Conservation (phyloP, 2,888 invertebrate genomes). For the Drosophila eohydei region DNA sequence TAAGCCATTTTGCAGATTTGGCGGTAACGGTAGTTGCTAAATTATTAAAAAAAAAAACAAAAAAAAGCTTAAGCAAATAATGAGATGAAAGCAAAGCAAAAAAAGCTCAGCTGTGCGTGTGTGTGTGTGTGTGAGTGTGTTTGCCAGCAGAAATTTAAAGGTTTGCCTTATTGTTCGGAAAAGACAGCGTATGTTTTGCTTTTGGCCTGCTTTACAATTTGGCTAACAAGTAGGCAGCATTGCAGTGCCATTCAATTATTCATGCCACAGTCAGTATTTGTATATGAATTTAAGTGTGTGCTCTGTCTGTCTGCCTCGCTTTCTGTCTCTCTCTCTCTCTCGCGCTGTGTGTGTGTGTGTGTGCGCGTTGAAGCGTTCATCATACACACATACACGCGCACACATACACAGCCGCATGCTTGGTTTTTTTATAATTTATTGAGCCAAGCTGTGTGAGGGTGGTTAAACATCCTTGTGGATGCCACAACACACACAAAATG, state of each 20-base stretch:
- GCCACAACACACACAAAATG: slow-evolving; percentile 56
- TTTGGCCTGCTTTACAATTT: slow-evolving; percentile 50
- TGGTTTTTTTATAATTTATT: slow-evolving; percentile 64
- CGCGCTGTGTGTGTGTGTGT: slow-evolving; percentile 40
- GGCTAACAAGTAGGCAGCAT: slow-evolving; percentile 62
- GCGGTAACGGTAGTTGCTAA: slow-evolving; percentile 54
- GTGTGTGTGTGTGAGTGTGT: slow-evolving; percentile 2
- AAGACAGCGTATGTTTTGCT: slow-evolving; percentile 19
- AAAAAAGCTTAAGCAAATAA: slow-evolving; percentile 34
- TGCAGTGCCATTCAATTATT: slow-evolving; percentile 75
- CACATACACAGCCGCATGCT: slow-evolving; percentile 22
- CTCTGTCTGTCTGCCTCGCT: slow-evolving; percentile 9
- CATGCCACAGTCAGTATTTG: slow-evolving; percentile 45
- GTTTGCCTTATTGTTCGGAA: slow-evolving; percentile 49
- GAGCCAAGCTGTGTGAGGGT: slow-evolving; percentile 54
- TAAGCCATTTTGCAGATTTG: slow-evolving; percentile 55
- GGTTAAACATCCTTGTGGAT: slow-evolving; percentile 57
- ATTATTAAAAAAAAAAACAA: slow-evolving; percentile 55
- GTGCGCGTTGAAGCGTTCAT: slow-evolving; percentile 57
- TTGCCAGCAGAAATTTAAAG: slow-evolving; percentile 39
- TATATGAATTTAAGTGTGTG: slow-evolving; percentile 32
- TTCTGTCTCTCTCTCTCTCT: neutral
- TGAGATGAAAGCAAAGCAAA: slow-evolving; percentile 24
- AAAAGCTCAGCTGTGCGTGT: slow-evolving; percentile 18
- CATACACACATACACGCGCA: slow-evolving; percentile 29